Evolutionary conservation across 2,113 vertebrate species (phyloP).

Genomic region (Neogobius melanostomus): DNA sequence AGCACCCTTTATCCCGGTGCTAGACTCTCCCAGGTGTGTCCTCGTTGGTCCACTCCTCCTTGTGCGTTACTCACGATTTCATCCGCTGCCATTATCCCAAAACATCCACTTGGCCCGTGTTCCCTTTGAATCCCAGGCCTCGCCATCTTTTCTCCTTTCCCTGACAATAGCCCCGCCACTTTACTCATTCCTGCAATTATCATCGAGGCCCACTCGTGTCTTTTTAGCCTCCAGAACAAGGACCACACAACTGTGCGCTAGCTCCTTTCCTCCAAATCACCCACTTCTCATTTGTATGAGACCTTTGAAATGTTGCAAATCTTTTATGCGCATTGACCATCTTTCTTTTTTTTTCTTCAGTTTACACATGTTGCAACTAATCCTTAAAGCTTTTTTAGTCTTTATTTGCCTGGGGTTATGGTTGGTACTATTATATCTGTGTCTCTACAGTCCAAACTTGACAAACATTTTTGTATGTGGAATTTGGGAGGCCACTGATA

Average conservation of each 20-base stretch:
- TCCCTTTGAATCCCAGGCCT: constrained; percentile 13
- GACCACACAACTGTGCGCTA: not conserved
- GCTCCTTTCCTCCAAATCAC: not conserved
- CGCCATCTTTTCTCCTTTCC: constrained; percentile 21
- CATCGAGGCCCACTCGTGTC: constrained; percentile 30
- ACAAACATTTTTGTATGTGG: no score
- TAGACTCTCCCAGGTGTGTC: constrained; percentile 12
- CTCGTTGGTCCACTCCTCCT: constrained; percentile 17
- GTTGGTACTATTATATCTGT: no score
- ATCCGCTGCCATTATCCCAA: constrained; percentile 44
- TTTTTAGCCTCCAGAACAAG: constrained; percentile 11
- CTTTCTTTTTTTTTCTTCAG: not conserved
- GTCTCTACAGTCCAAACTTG: no score
- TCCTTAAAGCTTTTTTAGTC: no score
- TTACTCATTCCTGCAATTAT: constrained; percentile 38
- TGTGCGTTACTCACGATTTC: constrained; percentile 3
- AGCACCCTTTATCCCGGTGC: constrained; percentile 15
- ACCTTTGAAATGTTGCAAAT: not conserved
- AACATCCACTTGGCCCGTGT: constrained; percentile 47
- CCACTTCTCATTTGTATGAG: not conserved
- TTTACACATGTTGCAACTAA: no score
- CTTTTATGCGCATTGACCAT: not conserved
- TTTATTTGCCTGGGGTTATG: no score
- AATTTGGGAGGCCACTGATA: no score
- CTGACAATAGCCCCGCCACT: constrained; percentile 28